These are phyloP conservation scores for Noctua comes DNA, from an alignment of 2,888 invertebrate species.

Conservation along the genomic window DNA sequence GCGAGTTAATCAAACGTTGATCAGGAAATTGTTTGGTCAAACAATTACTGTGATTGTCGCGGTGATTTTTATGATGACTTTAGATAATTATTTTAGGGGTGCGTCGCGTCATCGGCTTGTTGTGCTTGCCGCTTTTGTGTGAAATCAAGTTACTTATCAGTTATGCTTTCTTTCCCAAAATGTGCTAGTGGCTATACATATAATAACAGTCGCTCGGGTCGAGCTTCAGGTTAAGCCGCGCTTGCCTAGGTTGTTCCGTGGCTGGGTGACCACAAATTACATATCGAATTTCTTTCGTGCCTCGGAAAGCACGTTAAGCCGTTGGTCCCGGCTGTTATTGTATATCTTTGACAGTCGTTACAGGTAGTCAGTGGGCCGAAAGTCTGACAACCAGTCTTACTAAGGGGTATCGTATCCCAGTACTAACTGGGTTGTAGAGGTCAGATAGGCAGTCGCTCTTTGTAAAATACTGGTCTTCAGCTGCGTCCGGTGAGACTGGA, in stretches of 20 bases:
- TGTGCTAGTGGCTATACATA: too few species aligned
- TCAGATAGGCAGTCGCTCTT: too few species aligned
- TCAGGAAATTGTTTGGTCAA: slow-evolving; percentile 82
- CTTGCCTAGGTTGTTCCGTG: background rate
- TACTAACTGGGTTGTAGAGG: too few species aligned
- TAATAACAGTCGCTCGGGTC: background rate
- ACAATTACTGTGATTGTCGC: slow-evolving; percentile 80
- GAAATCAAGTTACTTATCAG: background rate
- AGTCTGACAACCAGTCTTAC: too few species aligned
- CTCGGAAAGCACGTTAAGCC: background rate
- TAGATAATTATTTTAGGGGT: slow-evolving; percentile 78
- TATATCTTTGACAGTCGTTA: too few species aligned
- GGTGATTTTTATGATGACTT: slow-evolving; percentile 76
- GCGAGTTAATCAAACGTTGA: slow-evolving; percentile 83
- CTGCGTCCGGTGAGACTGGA: too few species aligned
- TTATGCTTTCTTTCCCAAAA: background rate
- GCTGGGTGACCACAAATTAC: background rate
- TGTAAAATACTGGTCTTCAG: too few species aligned
- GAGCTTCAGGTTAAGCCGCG: background rate
- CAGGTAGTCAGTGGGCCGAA: too few species aligned
- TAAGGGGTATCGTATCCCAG: too few species aligned
- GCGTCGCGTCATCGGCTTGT: slow-evolving; percentile 50
- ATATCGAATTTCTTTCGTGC: background rate
- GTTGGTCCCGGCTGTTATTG: background rate
- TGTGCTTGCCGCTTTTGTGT: slow-evolving; percentile 22